Evolutionary conservation across 2,797 vertebrate species (phyloP).

Genomic region (Poecilia picta): DNA sequence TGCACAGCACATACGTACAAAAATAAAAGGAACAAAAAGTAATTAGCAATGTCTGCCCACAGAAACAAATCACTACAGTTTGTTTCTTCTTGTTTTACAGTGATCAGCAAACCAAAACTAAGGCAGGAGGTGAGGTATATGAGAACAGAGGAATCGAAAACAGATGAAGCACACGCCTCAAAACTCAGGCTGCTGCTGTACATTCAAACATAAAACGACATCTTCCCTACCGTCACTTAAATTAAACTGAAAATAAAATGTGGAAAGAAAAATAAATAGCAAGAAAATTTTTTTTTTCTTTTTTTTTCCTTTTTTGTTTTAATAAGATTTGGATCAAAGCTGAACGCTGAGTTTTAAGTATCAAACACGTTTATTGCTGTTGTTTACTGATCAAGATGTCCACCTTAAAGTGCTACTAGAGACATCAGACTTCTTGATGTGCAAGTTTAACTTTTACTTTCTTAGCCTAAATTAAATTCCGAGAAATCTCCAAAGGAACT

Average conservation of each 20-base stretch:
- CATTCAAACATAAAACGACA: constrained; percentile 42
- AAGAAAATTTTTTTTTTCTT: constrained; percentile 57
- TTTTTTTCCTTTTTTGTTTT: constrained; percentile 73
- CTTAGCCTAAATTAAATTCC: constrained; percentile 11
- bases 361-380: constrained; percentile 10
- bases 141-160: constrained; percentile 73
- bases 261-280: constrained; percentile 41
- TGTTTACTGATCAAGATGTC: constrained; percentile 31
- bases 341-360: constrained; percentile 58
- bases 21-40: constrained; percentile 87
- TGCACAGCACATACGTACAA: constrained; percentile 97
- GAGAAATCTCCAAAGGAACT: not conserved
- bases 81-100: constrained; percentile 84
- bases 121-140: constrained; percentile 89
- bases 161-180: constrained; percentile 45
- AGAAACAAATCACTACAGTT: constrained; percentile 82
- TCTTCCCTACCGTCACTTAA: constrained; percentile 59
- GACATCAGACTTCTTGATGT: constrained; percentile 42
- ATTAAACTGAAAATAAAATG: constrained; percentile 42
- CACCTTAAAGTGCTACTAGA: constrained; percentile 58
- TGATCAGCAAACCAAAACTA: constrained; percentile 84
- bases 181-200: constrained; percentile 55
- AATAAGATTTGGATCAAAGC: constrained; percentile 61
- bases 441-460: constrained; percentile 26
- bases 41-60: constrained; percentile 78